Percentiles rank a stretch among this genome's conserved stretches.
Conservation (phyloP, 2,797 vertebrate species). For the Tauraco hartlaubi region DNA sequence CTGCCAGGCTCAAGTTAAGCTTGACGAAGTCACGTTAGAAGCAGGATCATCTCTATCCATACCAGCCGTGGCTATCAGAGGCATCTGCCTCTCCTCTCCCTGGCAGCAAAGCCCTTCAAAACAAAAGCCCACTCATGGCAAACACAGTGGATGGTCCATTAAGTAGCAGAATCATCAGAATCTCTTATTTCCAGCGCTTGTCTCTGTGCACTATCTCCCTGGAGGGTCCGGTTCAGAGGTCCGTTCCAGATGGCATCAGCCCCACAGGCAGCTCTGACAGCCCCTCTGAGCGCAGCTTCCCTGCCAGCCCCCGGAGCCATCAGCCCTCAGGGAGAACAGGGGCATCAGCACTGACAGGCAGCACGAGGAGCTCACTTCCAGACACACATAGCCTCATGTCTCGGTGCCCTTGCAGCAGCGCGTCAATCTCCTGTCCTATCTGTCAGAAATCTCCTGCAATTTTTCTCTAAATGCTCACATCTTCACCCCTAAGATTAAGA, state of each 20-base stretch:
- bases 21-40: background rate
- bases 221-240: fast-evolving
- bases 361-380: fast-evolving
- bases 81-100: background rate
- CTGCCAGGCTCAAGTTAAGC: background rate
- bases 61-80: background rate
- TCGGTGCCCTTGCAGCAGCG: background rate
- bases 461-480: background rate
- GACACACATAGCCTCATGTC: fast-evolving
- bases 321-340: background rate
- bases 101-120: background rate
- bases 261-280: background rate
- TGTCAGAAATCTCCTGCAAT: background rate
- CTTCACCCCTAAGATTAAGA: background rate
- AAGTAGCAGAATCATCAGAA: background rate
- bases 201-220: fast-evolving
- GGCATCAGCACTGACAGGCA: background rate
- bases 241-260: fast-evolving
- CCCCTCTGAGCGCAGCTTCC: background rate
- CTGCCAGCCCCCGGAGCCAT: background rate
- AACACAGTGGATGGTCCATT: background rate
- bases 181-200: background rate
- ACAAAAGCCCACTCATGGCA: background rate
- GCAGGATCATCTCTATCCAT: background rate
- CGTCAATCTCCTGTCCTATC: background rate